A percentile compares a stretch with the other conserved stretches of the same genome.
Conservation (phyloP, 2,888 invertebrate genomes). For the Sesia bembeciformis region DNA sequence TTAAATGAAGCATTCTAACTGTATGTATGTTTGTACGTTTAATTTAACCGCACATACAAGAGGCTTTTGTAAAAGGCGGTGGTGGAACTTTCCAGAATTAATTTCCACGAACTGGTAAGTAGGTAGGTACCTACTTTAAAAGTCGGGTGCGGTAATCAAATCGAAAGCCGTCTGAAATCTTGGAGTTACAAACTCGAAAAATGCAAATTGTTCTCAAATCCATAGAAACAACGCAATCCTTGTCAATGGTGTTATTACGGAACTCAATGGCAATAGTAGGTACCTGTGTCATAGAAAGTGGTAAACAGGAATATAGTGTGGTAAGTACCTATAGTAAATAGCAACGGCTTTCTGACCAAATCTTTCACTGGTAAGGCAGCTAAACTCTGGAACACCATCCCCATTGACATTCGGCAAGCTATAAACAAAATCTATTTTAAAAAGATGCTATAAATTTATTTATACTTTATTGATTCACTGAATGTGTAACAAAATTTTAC, state of each 20-base stretch:
- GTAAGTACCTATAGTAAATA: too few relatives aligned
- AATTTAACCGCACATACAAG: not conserved
- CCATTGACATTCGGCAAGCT: too few relatives aligned
- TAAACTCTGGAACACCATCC: too few relatives aligned
- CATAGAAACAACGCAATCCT: conserved; percentile 27
- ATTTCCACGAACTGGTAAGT: not conserved
- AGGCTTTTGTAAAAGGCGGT: not conserved
- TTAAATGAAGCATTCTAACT: too few relatives aligned
- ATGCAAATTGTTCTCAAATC: conserved; percentile 44
- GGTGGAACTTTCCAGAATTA: not conserved
- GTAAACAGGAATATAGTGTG: too few relatives aligned
- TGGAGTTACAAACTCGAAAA: conserved; percentile 22
- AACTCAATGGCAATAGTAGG: not conserved
- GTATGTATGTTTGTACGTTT: not conserved
- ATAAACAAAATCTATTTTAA: too few relatives aligned
- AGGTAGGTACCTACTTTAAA: conserved; percentile 15
- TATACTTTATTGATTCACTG: too few relatives aligned
- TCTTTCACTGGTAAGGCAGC: too few relatives aligned
- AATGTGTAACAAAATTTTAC: too few relatives aligned
- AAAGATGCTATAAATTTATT: too few relatives aligned
- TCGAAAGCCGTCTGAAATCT: conserved; percentile 17
- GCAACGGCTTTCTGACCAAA: too few relatives aligned
- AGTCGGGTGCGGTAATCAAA: conserved; percentile 29
- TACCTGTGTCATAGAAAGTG: too few relatives aligned
- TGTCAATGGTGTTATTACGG: conserved; percentile 12